Evolutionary conservation across 37 sponge, comb jelly and placozoan genomes (phyloP).

Genomic region (Tethya wilhelma): DNA sequence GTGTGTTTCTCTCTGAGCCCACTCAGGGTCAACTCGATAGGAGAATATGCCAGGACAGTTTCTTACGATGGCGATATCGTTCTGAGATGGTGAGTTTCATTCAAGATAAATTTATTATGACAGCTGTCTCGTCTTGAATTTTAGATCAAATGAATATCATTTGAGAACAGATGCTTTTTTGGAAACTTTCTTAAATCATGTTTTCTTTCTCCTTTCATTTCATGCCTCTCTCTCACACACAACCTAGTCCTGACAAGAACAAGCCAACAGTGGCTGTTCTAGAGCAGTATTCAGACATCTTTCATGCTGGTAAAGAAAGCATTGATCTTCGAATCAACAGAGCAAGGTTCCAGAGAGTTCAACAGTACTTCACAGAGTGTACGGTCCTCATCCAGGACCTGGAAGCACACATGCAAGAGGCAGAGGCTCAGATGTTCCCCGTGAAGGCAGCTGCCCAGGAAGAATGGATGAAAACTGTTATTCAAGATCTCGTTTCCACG

Average conservation of each 20-base stretch:
- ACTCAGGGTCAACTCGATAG: neutral
- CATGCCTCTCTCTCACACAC: too few species aligned
- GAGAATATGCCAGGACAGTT: conserved; percentile 21
- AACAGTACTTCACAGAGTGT: conserved; percentile 45
- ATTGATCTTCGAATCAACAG: conserved; percentile 39
- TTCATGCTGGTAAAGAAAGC: conserved; percentile 27
- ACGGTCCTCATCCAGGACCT: conserved; percentile 24
- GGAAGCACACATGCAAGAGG: conserved; percentile 52
- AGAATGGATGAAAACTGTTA: conserved; percentile 29
- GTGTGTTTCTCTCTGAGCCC: neutral
- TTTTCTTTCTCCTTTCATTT: too few species aligned
- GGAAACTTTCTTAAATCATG: too few species aligned
- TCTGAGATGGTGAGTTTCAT: conserved; percentile 60
- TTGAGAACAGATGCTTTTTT: neutral
- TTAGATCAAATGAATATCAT: neutral
- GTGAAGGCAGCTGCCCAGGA: conserved; percentile 15
- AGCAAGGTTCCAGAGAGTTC: conserved; percentile 8
- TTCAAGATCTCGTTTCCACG: neutral
- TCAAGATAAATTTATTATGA: neutral
- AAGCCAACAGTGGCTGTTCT: conserved; percentile 34
- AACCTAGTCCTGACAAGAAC: conserved; percentile 6
- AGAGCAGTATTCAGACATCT: conserved; percentile 31
- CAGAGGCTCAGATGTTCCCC: conserved; percentile 47
- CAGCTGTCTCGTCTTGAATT: neutral
- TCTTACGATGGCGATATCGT: conserved; percentile 52